These are phyloP conservation scores for Donacobius atricapilla DNA, from an alignment of 2,113 vertebrate species.

Conservation along the genomic window DNA sequence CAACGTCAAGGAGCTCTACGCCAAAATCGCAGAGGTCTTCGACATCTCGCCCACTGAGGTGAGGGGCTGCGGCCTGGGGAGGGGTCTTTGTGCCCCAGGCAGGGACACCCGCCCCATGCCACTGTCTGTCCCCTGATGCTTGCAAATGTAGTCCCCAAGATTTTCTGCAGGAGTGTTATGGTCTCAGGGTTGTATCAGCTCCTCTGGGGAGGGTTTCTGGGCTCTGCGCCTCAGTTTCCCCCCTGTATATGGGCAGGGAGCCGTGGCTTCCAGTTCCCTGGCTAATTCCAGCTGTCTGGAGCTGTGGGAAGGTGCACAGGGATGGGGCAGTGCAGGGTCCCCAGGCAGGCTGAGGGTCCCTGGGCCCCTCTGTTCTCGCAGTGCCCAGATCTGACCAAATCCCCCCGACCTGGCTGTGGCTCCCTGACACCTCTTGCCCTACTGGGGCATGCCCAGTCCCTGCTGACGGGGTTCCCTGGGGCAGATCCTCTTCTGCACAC, in stretches of 20 bases:
- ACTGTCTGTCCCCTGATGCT: neutral
- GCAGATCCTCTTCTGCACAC: slow-evolving; percentile 96
- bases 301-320: neutral
- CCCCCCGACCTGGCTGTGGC: fast-evolving
- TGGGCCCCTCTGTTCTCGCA: neutral
- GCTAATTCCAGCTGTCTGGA: neutral
- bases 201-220: neutral
- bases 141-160: neutral
- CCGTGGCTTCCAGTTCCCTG: fast-evolving
- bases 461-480: neutral
- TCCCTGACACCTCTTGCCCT: fast-evolving
- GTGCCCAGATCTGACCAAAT: fast-evolving
- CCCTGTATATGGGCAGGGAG: neutral
- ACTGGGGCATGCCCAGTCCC: neutral
- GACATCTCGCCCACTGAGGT: slow-evolving; percentile 94
- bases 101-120: fast-evolving
- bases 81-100: neutral
- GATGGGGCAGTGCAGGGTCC: too few relatives aligned
- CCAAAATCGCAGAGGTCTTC: slow-evolving; percentile 95
- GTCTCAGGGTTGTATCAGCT: neutral
- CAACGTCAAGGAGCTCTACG: slow-evolving; percentile 95
- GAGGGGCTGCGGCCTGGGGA: neutral
- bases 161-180: neutral
- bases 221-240: neutral
- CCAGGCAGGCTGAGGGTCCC: neutral